These are phyloP conservation scores for Ciona savignyi DNA, from an alignment of 23 tunicate genomes.

Conservation along the genomic window DNA sequence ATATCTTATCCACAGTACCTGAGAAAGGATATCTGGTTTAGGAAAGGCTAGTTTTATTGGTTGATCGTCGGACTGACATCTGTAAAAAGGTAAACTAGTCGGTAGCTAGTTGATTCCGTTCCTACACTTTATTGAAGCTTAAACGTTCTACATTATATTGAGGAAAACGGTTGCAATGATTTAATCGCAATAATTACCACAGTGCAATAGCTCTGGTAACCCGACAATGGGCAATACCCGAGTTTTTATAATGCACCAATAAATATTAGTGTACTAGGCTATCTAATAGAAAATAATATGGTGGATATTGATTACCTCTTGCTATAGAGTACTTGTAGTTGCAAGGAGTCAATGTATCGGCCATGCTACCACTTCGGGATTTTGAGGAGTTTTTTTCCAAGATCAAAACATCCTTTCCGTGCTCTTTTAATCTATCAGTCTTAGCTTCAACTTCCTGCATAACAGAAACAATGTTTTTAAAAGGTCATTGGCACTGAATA, in stretches of 20 bases:
- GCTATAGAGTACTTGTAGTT: slow-evolving; percentile 41
- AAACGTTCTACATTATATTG: too few relatives aligned
- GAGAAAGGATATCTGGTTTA: neutral
- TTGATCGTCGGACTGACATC: too few relatives aligned
- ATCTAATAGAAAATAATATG: neutral
- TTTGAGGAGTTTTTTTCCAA: slow-evolving; percentile 64
- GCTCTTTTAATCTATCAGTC: slow-evolving; percentile 80
- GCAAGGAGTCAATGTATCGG: slow-evolving; percentile 39
- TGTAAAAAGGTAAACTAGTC: too few relatives aligned
- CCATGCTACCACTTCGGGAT: slow-evolving; percentile 1
- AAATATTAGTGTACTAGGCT: neutral
- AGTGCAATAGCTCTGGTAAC: too few relatives aligned
- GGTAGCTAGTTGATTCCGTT: too few relatives aligned
- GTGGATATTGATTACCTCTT: slow-evolving; percentile 22
- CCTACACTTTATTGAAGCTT: too few relatives aligned
- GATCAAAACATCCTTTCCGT: slow-evolving; percentile 67
- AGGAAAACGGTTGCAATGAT: too few relatives aligned
- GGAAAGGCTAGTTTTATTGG: too few relatives aligned
- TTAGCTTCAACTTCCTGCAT: slow-evolving; percentile 91
- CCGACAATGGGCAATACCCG: too few relatives aligned
- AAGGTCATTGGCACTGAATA: neutral
- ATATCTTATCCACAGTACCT: slow-evolving; percentile 71
- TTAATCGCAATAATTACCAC: too few relatives aligned
- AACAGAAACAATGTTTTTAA: neutral
- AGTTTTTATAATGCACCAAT: slow-evolving; percentile 2